Conservation (phyloP, 2,888 invertebrate genomes). For the Arrhopalites spinosus region DNA sequence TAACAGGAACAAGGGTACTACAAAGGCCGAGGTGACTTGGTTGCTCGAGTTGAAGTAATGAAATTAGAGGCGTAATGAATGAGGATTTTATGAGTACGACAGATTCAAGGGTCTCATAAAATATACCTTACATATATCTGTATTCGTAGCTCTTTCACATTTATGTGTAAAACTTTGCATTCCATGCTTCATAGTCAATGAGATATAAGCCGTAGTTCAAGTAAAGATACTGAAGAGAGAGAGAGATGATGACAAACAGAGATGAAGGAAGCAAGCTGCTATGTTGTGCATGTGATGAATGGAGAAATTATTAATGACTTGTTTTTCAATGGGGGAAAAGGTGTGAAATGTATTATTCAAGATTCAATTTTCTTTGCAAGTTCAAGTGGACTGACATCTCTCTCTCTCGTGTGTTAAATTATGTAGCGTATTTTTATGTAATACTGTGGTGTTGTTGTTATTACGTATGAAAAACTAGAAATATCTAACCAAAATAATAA, state of each 20-base stretch:
- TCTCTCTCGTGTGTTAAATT: not conserved
- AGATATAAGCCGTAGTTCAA: too few relatives aligned
- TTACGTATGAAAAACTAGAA: not conserved
- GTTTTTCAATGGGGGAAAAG: conserved; percentile 12
- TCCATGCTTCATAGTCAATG: too few relatives aligned
- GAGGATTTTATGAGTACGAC: conserved; percentile 26
- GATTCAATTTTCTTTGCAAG: conserved; percentile 17
- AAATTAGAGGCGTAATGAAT: conserved; percentile 39
- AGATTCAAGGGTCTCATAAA: not conserved
- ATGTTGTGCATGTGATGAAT: conserved; percentile 23
- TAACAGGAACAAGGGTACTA: not conserved
- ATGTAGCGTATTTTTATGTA: too few relatives aligned
- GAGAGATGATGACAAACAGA: not conserved
- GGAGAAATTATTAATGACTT: conserved; percentile 35
- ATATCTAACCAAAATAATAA: too few relatives aligned
- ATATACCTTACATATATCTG: not conserved
- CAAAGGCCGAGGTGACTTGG: not conserved
- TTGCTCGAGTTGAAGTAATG: conserved; percentile 32
- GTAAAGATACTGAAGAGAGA: too few relatives aligned
- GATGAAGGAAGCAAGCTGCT: conserved; percentile 28
- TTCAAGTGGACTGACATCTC: conserved; percentile 11
- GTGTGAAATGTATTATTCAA: conserved; percentile 32
- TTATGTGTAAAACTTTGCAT: too few relatives aligned
- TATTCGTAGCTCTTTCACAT: too few relatives aligned
- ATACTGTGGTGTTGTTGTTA: too few relatives aligned